phyloP scores from a whole-genome alignment of 2,113 vertebrate genomes.

The Hydrochoerus hydrochaeris region DNA sequence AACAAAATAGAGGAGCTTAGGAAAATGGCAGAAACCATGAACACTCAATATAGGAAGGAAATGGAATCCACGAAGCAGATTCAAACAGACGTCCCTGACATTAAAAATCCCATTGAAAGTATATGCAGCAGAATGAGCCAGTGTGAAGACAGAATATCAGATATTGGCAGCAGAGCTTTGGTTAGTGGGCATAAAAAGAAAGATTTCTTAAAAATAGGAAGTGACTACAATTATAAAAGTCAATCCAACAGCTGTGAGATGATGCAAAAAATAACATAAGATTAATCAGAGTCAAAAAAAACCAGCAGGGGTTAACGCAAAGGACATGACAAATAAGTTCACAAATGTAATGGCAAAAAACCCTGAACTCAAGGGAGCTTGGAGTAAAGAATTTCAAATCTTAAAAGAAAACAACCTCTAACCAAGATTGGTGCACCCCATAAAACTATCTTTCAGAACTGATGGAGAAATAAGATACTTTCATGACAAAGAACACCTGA shows the following conservation, averaged over 20 bases:
- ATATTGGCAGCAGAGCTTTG: background rate
- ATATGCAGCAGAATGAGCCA: background rate
- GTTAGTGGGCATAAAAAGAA: background rate
- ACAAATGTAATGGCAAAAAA: background rate
- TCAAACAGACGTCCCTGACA: background rate
- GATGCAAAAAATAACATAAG: background rate
- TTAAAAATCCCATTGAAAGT: background rate
- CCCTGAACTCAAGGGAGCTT: background rate
- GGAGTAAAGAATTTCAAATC: background rate
- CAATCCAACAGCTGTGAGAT: background rate
- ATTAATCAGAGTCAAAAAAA: background rate
- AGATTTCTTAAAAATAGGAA: background rate
- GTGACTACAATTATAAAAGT: background rate
- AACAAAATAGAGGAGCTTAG: background rate
- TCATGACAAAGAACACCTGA: background rate
- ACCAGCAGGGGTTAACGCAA: background rate
- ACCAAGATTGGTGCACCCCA: background rate
- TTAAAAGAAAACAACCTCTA: background rate
- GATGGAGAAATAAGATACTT: background rate
- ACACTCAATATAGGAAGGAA: background rate
- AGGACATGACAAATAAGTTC: background rate
- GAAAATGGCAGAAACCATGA: background rate
- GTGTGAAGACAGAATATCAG: background rate
- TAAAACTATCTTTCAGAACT: background rate
- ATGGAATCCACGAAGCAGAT: background rate